phyloP scores from a whole-genome alignment of 64 coral and sea anemone genomes.

The Actinia equina region DNA sequence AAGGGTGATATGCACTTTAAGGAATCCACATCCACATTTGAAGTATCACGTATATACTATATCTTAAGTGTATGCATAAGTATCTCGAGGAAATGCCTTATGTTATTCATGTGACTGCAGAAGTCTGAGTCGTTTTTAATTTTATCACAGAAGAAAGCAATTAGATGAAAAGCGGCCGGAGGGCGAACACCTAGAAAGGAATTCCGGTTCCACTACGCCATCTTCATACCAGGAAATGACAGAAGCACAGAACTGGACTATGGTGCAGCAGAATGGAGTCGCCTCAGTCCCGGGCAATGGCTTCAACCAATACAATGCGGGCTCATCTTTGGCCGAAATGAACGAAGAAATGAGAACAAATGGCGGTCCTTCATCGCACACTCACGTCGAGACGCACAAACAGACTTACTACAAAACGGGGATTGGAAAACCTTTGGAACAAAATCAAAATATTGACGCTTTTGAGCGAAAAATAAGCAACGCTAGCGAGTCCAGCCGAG shows the following conservation, averaged over 20 bases:
- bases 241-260: background rate
- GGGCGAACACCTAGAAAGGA: background rate
- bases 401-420: background rate
- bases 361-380: background rate
- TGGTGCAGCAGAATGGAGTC: background rate
- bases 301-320: background rate
- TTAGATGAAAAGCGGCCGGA: background rate
- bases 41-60: no score
- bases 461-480: background rate
- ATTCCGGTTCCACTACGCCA: background rate
- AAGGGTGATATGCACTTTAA: no score
- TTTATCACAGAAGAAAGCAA: background rate
- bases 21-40: no score
- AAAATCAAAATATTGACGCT: background rate
- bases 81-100: no score
- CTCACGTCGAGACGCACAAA: background rate
- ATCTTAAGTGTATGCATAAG: no score
- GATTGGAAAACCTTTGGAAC: background rate
- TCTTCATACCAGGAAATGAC: background rate
- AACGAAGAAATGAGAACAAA: background rate
- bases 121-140: background rate
- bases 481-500: background rate
- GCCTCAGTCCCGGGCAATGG: background rate
- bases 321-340: conserved; percentile 1
- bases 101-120: no score